Base-by-base conservation (phyloP, 1,140 invertebrate genomes). In the Gonatopus flavifemur region DNA sequence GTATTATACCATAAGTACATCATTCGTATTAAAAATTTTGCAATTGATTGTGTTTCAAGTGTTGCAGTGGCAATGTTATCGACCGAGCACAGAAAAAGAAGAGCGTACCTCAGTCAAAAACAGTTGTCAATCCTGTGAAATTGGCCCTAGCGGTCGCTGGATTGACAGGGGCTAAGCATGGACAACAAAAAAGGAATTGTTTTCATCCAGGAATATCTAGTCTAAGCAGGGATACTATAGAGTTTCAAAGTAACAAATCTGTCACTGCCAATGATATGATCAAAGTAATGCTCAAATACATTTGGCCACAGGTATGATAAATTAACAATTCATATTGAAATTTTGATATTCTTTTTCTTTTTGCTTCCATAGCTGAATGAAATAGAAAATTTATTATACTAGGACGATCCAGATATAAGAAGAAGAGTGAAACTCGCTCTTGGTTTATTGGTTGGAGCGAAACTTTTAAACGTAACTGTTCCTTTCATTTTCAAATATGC, bases 401-500 rank as follows among this genome's bases (percentile, higher is more conserved):
- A 93, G 85, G 89, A 94, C 73, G 89, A 96, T 69, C 72, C 81
- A 51, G 80, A 83, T 52, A 90, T 96, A 47, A 83, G 86, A 60
- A 83, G 85, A 38, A 82, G 95, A 53, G 97, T 99, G 12, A 83
- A 91, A 62, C 62, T 94, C 25, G 93, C 97, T 8, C 57, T 98
- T 18, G 83, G 86, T 31, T 79, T 95, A 35, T 74, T 94, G 21
- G 82, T 90, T 37, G 85, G 87, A 30, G 90, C 92, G 19, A 94
- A 96, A 80, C 66, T 94, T 20, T 68, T 97, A 52, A 98, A 96
- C 70, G 93, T 98, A 3, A 80, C 84, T 55, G 96, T 99, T 4
- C 97, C 97, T n/a, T 98, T 98, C 78, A 79, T 98, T 39, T 97
- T 99, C 70, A 98, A 98, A 77, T 89, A 94, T 75, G 87, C 88